Percentiles rank a stretch among this genome's conserved stretches.
Evolutionary conservation across 1,140 invertebrate species (phyloP).

Genomic region (Cylas formicarius): DNA sequence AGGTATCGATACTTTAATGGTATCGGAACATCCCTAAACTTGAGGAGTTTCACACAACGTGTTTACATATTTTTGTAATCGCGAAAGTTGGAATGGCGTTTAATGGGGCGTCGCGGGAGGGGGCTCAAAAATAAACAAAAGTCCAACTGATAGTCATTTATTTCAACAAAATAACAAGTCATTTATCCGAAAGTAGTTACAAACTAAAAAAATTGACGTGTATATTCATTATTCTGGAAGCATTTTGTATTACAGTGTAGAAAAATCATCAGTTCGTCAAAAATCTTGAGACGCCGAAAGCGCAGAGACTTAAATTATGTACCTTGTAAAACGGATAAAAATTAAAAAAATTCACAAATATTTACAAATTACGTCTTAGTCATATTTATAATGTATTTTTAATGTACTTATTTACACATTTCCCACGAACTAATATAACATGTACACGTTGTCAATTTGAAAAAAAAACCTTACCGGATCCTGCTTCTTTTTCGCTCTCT

Average conservation of each 20-base stretch:
- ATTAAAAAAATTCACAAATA: conserved; percentile 39
- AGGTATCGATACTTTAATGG: too few species aligned
- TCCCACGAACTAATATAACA: conserved; percentile 28
- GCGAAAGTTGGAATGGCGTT: too few species aligned
- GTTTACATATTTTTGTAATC: too few species aligned
- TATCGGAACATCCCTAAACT: too few species aligned
- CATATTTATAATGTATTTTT: conserved; percentile 28
- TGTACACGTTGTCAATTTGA: too few species aligned
- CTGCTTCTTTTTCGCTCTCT: too few species aligned
- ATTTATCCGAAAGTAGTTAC: conserved; percentile 37
- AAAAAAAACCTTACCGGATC: too few species aligned
- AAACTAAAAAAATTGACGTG: conserved; percentile 41
- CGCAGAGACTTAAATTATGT: conserved; percentile 33
- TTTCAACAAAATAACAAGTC: conserved; percentile 41
- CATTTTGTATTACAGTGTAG: conserved; percentile 38
- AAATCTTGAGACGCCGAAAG: conserved; percentile 30
- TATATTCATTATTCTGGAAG: conserved; percentile 38
- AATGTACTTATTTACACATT: conserved; percentile 32
- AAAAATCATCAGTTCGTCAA: conserved; percentile 38
- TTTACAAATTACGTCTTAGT: conserved; percentile 28
- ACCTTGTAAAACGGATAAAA: conserved; percentile 34
- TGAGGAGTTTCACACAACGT: too few species aligned
- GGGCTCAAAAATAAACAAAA: conserved; percentile 8
- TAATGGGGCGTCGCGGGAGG: not conserved
- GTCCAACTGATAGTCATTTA: conserved; percentile 39